phyloP scores from a whole-genome alignment of 2,888 invertebrate genomes.

The Pachymerium ferrugineum region DNA sequence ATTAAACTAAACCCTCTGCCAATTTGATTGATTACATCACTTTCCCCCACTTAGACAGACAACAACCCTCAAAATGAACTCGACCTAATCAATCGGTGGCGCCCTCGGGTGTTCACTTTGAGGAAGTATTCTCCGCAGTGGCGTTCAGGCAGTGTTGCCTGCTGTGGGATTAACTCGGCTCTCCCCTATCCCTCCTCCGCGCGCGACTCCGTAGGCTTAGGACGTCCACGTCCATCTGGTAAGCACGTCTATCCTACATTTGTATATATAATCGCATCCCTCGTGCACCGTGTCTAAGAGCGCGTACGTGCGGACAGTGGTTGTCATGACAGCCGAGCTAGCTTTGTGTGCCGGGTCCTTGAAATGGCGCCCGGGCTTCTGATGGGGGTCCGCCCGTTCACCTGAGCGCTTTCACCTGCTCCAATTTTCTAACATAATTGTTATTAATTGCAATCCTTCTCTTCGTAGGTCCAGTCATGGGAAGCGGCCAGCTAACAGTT shows the following conservation, averaged over 20 bases:
- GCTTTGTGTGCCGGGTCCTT: conserved; percentile 8
- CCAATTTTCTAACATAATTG: not conserved
- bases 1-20: not conserved
- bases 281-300: not conserved
- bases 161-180: conserved; percentile 15
- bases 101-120: not conserved
- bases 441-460: not conserved
- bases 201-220: not conserved
- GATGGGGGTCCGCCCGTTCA: not conserved
- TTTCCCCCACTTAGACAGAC: not conserved
- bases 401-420: not conserved
- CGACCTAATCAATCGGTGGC: not conserved
- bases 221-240: not conserved
- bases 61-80: not conserved
- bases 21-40: not conserved
- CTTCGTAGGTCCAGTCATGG: not conserved
- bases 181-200: conserved; percentile 7
- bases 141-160: conserved; percentile 18
- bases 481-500: not conserved
- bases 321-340: not conserved
- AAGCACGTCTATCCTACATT: no score
- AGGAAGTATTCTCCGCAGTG: not conserved
- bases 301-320: not conserved
- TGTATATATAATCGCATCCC: no score
- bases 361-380: not conserved